Percentiles rank a stretch among this genome's conserved stretches.
These are phyloP conservation scores for Carpatolechia fugitivella DNA, from an alignment of 2,888 invertebrate species.

Conservation along the genomic window DNA sequence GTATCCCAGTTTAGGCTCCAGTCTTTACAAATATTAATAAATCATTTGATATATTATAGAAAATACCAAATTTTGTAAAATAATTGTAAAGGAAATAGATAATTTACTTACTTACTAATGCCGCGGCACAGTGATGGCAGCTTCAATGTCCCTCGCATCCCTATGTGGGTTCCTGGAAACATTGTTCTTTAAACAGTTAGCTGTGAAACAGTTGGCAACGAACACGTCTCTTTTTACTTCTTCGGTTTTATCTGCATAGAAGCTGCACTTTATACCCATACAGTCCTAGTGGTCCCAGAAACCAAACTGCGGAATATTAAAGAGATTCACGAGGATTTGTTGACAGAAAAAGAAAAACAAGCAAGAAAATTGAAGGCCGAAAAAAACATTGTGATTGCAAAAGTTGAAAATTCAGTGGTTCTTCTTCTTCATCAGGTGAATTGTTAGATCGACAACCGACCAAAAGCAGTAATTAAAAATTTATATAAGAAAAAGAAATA, in stretches of 20 bases:
- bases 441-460: too few relatives aligned
- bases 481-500: too few relatives aligned
- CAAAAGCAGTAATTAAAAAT: too few relatives aligned
- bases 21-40: too few relatives aligned
- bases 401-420: too few relatives aligned
- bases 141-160: conserved; percentile 50
- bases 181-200: conserved; percentile 58
- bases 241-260: conserved; percentile 49
- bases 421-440: too few relatives aligned
- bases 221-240: conserved; percentile 53
- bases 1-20: too few relatives aligned
- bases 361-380: conserved; percentile 19
- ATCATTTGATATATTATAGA: too few relatives aligned
- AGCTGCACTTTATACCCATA: conserved; percentile 44
- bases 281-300: conserved; percentile 50
- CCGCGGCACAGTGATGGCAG: conserved; percentile 60
- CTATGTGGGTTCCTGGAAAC: conserved; percentile 51
- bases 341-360: conserved; percentile 49
- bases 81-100: too few relatives aligned
- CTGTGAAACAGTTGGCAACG: conserved; percentile 46
- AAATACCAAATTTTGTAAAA: too few relatives aligned
- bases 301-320: conserved; percentile 48
- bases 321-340: conserved; percentile 54
- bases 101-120: too few relatives aligned
- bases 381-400: neutral